A percentile compares a stretch with the other conserved stretches of the same genome.
Evolutionary conservation across 2,797 vertebrate species (phyloP).

Genomic region (Rhinichthys osculus): DNA sequence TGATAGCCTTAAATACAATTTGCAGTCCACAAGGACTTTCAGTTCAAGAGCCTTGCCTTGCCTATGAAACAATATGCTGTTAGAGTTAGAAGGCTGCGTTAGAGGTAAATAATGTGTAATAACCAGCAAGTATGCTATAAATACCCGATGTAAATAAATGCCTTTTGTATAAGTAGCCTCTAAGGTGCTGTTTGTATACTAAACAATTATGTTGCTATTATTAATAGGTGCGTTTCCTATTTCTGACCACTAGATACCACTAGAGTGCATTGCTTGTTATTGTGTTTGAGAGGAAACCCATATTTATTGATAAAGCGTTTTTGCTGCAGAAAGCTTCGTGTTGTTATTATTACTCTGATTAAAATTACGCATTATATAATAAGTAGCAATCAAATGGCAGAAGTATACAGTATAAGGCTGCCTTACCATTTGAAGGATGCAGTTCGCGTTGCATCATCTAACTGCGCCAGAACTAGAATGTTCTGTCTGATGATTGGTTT

Average conservation of each 20-base stretch:
- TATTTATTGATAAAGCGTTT: no score
- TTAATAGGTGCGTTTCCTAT: not conserved
- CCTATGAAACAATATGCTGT: not conserved
- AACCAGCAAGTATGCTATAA: not conserved
- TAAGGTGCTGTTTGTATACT: not conserved
- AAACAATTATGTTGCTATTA: slow-evolving; percentile 9
- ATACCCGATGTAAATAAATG: not conserved
- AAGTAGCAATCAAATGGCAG: not conserved
- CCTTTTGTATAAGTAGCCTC: not conserved
- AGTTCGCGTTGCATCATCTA: slow-evolving; percentile 19
- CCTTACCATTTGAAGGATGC: not conserved
- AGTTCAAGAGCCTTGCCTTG: not conserved
- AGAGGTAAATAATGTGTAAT: not conserved
- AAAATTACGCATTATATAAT: not conserved
- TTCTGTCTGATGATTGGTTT: slow-evolving; percentile 22
- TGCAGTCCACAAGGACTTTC: not conserved
- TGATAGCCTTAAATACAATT: not conserved
- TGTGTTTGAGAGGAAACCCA: not conserved
- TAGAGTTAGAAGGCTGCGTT: not conserved
- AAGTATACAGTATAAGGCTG: not conserved
- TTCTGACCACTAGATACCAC: slow-evolving; percentile 14
- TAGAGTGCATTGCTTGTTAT: not conserved
- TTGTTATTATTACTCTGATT: not conserved
- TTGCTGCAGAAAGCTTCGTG: not conserved
- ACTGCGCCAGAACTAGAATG: not conserved